phyloP scores from a whole-genome alignment of 2,888 invertebrate species.

The Hirtodrosophila cameraria region DNA sequence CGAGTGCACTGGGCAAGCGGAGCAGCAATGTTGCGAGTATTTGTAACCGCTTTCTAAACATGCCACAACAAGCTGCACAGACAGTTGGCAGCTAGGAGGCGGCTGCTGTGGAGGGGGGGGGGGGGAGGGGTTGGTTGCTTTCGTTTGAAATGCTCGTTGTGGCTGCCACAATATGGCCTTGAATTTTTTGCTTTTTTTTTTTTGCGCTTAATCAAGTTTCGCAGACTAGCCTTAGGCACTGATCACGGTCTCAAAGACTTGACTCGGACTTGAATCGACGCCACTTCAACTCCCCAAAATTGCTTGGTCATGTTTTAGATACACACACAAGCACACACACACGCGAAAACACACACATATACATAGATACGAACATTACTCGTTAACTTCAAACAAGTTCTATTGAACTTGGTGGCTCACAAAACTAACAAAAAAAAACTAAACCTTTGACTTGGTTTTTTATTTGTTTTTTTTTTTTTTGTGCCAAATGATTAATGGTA shows the following conservation, averaged over 20 bases:
- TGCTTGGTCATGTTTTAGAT: too few species aligned
- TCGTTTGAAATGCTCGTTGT: conserved; percentile 62
- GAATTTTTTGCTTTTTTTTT: too few species aligned
- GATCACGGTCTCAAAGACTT: conserved; percentile 49
- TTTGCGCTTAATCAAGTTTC: conserved; percentile 80
- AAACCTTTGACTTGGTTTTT: conserved; percentile 45
- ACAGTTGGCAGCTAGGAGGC: conserved; percentile 2
- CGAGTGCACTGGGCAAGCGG: conserved; percentile 72
- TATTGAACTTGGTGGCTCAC: conserved; percentile 70
- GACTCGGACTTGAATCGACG: not conserved
- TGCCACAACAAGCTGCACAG: conserved; percentile 50
- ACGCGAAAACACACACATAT: too few species aligned
- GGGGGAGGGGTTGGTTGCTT: conserved; percentile 36
- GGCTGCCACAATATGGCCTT: conserved; percentile 78
- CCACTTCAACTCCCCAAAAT: not conserved
- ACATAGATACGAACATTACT: conserved; percentile 20
- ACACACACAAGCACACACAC: conserved; percentile 12
- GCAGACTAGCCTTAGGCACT: conserved; percentile 56
- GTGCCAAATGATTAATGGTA: conserved; percentile 71
- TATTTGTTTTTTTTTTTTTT: conserved; percentile 27
- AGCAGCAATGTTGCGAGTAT: conserved; percentile 30
- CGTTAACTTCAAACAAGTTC: conserved; percentile 67
- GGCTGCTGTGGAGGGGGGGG: not conserved
- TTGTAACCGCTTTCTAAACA: conserved; percentile 71
- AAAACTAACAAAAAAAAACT: conserved; percentile 35